A percentile compares a stretch with the other conserved stretches of the same genome.
Evolutionary conservation across 2,113 vertebrate genomes (phyloP).

Genomic region (Morone chrysops): DNA sequence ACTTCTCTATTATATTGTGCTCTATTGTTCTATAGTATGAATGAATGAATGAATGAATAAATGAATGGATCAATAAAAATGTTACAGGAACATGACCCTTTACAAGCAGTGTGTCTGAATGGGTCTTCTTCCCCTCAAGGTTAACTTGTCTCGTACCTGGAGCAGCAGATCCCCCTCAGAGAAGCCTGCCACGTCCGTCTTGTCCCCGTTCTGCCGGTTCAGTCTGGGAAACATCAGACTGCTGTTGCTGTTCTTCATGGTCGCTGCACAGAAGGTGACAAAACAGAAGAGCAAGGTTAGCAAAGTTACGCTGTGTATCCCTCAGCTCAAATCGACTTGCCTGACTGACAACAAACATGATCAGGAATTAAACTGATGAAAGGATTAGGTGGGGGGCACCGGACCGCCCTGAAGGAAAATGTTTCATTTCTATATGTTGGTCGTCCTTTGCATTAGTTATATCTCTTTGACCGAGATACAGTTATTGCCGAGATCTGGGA

Average conservation of each 20-base stretch:
- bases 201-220: neutral
- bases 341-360: neutral
- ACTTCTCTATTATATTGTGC: too few relatives aligned
- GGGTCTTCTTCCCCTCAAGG: neutral
- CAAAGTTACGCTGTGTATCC: neutral
- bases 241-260: slow-evolving; percentile 62
- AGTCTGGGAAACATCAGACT: neutral
- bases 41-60: too few relatives aligned
- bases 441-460: neutral
- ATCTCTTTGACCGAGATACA: neutral
- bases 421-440: neutral
- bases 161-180: slow-evolving; percentile 87
- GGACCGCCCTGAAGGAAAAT: neutral
- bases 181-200: slow-evolving; percentile 42
- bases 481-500: neutral
- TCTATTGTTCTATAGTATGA: too few relatives aligned
- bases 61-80: too few relatives aligned
- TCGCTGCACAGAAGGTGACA: slow-evolving; percentile 67
- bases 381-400: neutral
- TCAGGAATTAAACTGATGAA: neutral
- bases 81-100: neutral
- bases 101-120: neutral
- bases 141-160: slow-evolving; percentile 75
- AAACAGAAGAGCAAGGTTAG: neutral
- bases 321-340: neutral